Conservation (phyloP, 1,140 invertebrate species). For the Ectropis grisescens region DNA sequence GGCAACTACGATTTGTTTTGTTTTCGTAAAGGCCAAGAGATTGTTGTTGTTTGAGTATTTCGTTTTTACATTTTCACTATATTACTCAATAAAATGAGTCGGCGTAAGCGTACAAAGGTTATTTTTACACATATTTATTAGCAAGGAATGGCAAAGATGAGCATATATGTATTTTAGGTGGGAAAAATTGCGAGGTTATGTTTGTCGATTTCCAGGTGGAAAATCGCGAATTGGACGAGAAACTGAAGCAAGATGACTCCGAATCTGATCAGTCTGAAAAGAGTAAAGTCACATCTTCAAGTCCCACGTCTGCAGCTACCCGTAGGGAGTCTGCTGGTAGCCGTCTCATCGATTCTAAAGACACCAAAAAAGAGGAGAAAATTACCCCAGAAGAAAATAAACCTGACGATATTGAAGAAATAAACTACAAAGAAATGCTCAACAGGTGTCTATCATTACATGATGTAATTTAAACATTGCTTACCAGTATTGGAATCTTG, state of each 20-base stretch:
- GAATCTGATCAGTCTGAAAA: constrained; percentile 76
- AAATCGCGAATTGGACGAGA: constrained; percentile 78
- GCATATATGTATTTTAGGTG: no score
- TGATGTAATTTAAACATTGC: no score
- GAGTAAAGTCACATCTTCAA: constrained; percentile 68
- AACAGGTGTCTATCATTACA: constrained; percentile 62
- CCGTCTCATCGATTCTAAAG: constrained; percentile 40
- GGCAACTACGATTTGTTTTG: no score
- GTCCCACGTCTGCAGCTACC: constrained; percentile 48
- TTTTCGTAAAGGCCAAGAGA: no score
- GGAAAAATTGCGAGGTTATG: constrained; percentile 49
- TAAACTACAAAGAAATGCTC: constrained; percentile 66
- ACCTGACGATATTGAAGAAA: constrained; percentile 69
- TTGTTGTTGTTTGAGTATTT: no score
- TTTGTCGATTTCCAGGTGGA: constrained; percentile 72
- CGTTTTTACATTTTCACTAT: no score
- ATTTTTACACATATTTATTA: constrained; percentile 6
- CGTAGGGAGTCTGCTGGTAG: constrained; percentile 60
- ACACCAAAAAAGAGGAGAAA: constrained; percentile 68
- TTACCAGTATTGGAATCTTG: no score
- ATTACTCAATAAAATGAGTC: constrained; percentile 73
- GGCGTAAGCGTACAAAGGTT: constrained; percentile 77
- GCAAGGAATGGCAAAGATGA: no score
- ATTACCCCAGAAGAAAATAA: constrained; percentile 57
- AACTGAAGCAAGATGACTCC: constrained; percentile 77